Conservation (phyloP, 2,888 invertebrate genomes). For the Stenchaetothrips biformis region DNA sequence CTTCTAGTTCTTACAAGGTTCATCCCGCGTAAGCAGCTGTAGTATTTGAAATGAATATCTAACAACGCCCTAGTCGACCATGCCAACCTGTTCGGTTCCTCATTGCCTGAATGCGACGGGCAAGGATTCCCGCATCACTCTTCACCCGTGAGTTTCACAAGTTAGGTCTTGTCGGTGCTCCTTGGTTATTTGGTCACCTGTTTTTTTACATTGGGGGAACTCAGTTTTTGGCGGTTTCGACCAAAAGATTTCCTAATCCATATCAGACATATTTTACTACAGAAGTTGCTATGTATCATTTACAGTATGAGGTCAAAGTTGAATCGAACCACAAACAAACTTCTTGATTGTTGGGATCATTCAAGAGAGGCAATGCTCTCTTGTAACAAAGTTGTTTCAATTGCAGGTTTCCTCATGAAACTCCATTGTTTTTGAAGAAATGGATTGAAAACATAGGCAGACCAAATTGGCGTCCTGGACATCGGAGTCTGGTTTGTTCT, state of each 20-base stretch:
- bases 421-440: conserved; percentile 1
- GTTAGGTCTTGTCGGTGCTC: not conserved
- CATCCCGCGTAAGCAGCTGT: too few species aligned
- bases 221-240: not conserved
- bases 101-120: not conserved
- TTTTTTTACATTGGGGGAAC: not conserved
- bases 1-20: too few species aligned
- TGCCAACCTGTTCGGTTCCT: conserved; percentile 2
- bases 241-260: not conserved
- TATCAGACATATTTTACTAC: not conserved
- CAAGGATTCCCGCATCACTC: not conserved
- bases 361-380: not conserved
- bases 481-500: not conserved
- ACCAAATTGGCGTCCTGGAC: conserved; percentile 6
- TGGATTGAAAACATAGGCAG: conserved; percentile 11
- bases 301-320: not conserved
- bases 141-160: not conserved
- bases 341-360: not conserved
- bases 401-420: conserved; percentile 8
- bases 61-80: not conserved
- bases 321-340: not conserved
- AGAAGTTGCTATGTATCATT: not conserved
- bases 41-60: too few species aligned
- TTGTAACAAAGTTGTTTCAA: not conserved
- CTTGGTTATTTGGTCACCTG: not conserved